Conservation (phyloP, 2,797 vertebrate species). For the Hafferia zeledoni region DNA sequence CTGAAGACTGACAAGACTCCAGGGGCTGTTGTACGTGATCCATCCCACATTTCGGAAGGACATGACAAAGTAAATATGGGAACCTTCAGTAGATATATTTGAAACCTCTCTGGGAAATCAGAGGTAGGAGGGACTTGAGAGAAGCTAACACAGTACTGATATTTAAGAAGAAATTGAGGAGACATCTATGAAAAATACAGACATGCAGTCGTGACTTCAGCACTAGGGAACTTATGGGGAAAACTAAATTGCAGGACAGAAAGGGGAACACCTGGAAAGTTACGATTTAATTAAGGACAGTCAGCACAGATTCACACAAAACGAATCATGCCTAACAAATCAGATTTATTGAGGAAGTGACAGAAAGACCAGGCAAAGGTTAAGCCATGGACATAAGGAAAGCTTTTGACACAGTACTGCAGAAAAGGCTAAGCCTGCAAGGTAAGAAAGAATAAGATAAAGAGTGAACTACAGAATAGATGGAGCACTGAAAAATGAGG, state of each 20-base stretch:
- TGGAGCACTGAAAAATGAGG: neutral
- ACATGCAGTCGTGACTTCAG: conserved; percentile 30
- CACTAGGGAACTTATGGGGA: neutral
- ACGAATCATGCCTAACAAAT: conserved; percentile 62
- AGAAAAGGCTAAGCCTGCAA: conserved; percentile 18
- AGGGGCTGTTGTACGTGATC: conserved; percentile 6
- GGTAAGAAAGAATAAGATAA: neutral
- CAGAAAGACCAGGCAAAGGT: conserved; percentile 60
- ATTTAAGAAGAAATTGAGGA: conserved; percentile 44
- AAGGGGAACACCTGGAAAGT: conserved; percentile 65
- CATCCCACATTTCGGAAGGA: conserved; percentile 33
- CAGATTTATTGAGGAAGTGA: conserved; percentile 73
- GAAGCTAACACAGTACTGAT: neutral
- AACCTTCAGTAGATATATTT: neutral
- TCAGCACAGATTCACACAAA: conserved; percentile 54
- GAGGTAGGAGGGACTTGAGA: neutral
- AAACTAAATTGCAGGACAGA: conserved; percentile 48
- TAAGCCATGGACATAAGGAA: conserved; percentile 62
- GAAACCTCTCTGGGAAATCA: neutral
- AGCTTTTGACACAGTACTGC: conserved; percentile 56
- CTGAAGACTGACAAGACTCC: conserved; percentile 33
- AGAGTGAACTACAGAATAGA: neutral
- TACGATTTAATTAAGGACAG: conserved; percentile 71
- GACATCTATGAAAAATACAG: conserved; percentile 46
- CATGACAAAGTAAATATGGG: conserved; percentile 31